A percentile compares a stretch with the other conserved stretches of the same genome.
These are phyloP conservation scores for Murina feae DNA, from an alignment of 2,113 vertebrate species.

Conservation along the genomic window DNA sequence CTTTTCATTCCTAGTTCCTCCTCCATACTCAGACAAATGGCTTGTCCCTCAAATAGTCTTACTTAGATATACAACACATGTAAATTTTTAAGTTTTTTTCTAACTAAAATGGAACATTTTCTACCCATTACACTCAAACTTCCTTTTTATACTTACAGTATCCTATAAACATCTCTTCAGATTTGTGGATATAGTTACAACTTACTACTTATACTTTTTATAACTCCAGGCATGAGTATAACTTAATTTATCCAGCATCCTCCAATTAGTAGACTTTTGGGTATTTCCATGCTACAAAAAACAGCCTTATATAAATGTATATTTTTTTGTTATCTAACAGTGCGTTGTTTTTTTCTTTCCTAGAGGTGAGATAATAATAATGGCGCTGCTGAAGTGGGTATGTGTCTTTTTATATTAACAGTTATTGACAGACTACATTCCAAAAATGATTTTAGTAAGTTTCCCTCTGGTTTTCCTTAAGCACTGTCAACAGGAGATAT, in stretches of 20 bases:
- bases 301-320: neutral
- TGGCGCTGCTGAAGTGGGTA: neutral
- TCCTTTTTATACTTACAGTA: neutral
- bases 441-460: neutral
- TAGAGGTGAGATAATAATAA: neutral
- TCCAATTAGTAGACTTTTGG: neutral
- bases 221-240: neutral
- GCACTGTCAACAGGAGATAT: neutral
- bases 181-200: neutral
- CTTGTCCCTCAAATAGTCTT: neutral
- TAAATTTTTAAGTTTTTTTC: neutral
- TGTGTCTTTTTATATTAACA: neutral
- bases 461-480: neutral
- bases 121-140: neutral
- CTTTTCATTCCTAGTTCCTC: neutral
- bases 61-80: neutral
- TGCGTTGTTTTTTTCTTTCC: neutral
- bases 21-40: neutral
- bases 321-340: neutral
- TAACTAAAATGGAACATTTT: neutral
- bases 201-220: neutral
- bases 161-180: neutral
- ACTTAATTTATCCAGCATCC: neutral
- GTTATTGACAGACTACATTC: neutral
- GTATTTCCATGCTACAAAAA: neutral